Evolutionary conservation across 1,140 invertebrate species (phyloP).

Genomic region (Drosophila oshimai): DNA sequence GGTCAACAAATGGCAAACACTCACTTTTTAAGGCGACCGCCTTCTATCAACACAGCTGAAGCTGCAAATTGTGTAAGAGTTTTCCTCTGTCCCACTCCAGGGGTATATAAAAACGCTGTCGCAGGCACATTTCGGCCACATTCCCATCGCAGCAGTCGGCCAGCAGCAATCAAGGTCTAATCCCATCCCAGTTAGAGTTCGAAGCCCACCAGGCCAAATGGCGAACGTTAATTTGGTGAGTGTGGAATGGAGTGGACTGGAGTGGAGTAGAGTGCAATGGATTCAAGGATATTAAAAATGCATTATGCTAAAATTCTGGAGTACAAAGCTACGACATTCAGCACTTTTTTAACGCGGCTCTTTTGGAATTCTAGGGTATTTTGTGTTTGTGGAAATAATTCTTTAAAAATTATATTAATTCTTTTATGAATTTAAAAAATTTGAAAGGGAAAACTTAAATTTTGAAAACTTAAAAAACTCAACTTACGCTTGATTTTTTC

Average conservation of each 20-base stretch:
- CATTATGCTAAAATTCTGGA: slow-evolving; percentile 17
- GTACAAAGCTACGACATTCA: not conserved
- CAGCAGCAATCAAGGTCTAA: slow-evolving; percentile 46
- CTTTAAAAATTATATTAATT: too few species aligned
- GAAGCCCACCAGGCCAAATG: slow-evolving; percentile 45
- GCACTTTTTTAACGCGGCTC: not conserved
- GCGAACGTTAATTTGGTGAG: slow-evolving; percentile 58
- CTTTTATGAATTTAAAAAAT: too few species aligned
- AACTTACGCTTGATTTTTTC: too few species aligned
- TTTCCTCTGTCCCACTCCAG: slow-evolving; percentile 45
- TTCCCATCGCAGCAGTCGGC: slow-evolving; percentile 49
- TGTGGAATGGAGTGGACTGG: not conserved
- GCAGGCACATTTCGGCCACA: slow-evolving; percentile 42
- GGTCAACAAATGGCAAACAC: slow-evolving; percentile 57
- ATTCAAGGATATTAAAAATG: slow-evolving; percentile 42
- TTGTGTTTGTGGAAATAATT: not conserved
- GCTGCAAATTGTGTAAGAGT: slow-evolving; percentile 62
- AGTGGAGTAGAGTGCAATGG: not conserved
- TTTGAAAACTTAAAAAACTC: too few species aligned
- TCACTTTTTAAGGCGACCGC: slow-evolving; percentile 63
- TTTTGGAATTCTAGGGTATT: not conserved
- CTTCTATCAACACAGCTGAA: slow-evolving; percentile 54
- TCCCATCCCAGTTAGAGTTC: slow-evolving; percentile 20
- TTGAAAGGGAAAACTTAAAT: too few species aligned
- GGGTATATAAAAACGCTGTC: slow-evolving; percentile 57